Evolutionary conservation across 2,888 invertebrate species (phyloP), one percentile per base, ranked within the genome.

Genomic region (Strigamia crassipes): DNA sequence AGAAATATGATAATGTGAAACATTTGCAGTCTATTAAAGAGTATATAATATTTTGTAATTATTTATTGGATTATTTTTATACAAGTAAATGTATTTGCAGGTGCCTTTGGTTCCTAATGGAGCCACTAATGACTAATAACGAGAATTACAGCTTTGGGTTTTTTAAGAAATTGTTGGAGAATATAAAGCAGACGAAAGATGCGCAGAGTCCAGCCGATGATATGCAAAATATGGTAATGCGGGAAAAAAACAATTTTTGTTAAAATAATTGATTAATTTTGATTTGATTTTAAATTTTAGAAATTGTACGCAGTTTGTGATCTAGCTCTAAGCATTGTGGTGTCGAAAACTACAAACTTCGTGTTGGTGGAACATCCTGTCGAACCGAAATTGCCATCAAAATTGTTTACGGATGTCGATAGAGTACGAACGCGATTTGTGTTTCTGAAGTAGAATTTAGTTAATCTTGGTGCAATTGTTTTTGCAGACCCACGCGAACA

Each of bases 271-370:
- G 27, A 27, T 27, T 27, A 27, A 27, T 27, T 27, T 27, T 27
- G 27, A 27, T 27, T 27, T 27, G 1, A 27, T 27, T 27, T 27
- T 27, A 27, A 41, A 84, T 85, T 88, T 0, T 88, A 97, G 96
- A 97, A 96, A 94, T 89, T 99, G 87, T 99, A 97, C 94, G 95
- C 97, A 38, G 92, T 96, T 81, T 97, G 97, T 90, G 99, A 99
- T 90, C 90, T 99, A 84, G 95, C 97, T 18, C 93, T 96, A 90
- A 94, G 95, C 79, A 91, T 99, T 86, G 92, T 99, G 85, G 92
- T 94, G 89, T 92, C 94, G 82, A 96, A 96, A 87, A 93, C 95
- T 79, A 91, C 93, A 81, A 94, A 92, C 87, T 96, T 95, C 89
- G 96, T 96, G 86, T 90, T 95, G 89, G 95, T 95, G 88, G 96